Base-by-base conservation (phyloP, 2,888 invertebrate genomes). In the Aspidiotus destructor region DNA sequence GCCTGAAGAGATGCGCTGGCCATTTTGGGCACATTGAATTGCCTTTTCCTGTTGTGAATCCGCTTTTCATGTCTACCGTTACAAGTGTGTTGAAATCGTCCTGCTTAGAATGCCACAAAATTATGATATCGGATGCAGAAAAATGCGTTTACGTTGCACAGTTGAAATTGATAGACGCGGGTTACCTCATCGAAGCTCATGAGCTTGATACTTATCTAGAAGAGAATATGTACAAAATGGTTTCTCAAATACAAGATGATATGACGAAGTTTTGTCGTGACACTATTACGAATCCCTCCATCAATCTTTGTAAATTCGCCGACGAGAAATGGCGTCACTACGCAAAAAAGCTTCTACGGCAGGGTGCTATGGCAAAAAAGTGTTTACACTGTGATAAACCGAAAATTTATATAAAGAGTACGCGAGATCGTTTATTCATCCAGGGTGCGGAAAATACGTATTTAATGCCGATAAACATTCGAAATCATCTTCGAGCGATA, bases 21-120 rank as follows among this genome's bases (percentile, higher is more conserved):
- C 99, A 99, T 78, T 87, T 93, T 78, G 98, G 98, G 0, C 92
- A 96, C 76, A 94, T 99, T 71, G 88, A 89, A 72, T 80, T 99
- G 1, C 91, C 92, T 0, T 79, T 96, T 11, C 86, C 92, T 0
- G 89, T 93, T 0, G 86, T 91, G 69, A 97, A 98, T 81, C 97
- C 98, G 0, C 76, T 98, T 60, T 92, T 93, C 75, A 86, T 89
- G 71, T 86, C 86, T 75, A 81, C 84, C 42, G 80, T 96, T 16
- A 83, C 82, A 68, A 82, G 81, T 1, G 76, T 92, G 9, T 80
- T 92, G 63, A 82, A 84, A 71, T 79, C 86, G 1, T 82, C 84
- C 17, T 93, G 93, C 75, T 76, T 88, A 7, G 79, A 81, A 64
- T 93, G 93, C 76, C 84, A 80, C 72, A 82, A 79, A 73, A 77